Conservation (phyloP, 2,113 vertebrate species). For the Paracanthobrama guichenoti region DNA sequence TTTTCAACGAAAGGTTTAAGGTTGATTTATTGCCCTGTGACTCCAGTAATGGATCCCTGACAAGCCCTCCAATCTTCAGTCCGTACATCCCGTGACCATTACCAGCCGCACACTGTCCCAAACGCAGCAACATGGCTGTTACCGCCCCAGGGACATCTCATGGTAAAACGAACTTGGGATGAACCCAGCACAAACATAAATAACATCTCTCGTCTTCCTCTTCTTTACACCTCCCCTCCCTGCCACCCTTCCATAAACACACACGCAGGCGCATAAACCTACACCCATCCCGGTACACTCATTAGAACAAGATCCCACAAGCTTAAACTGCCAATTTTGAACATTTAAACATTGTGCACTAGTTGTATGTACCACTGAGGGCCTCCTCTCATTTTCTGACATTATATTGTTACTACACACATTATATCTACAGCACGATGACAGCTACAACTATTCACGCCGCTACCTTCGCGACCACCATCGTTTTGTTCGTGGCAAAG, state of each 20-base stretch:
- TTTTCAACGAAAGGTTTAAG: slow-evolving; percentile 62
- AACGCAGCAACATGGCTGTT: slow-evolving; percentile 63
- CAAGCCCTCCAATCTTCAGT: slow-evolving; percentile 47
- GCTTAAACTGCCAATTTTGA: slow-evolving; percentile 18
- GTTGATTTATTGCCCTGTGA: slow-evolving; percentile 69
- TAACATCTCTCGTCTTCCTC: slow-evolving; percentile 75
- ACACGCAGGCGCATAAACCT: slow-evolving; percentile 37
- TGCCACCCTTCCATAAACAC: slow-evolving; percentile 29
- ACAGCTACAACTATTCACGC: slow-evolving; percentile 5
- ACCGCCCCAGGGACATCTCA: slow-evolving; percentile 75
- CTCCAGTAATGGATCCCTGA: slow-evolving; percentile 64
- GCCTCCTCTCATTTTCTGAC: neutral
- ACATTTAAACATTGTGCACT: slow-evolving; percentile 1
- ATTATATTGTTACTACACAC: neutral
- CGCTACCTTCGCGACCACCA: neutral
- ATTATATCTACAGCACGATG: neutral
- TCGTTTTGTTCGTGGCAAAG: slow-evolving; percentile 23
- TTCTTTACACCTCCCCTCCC: slow-evolving; percentile 55
- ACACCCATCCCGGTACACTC: slow-evolving; percentile 34
- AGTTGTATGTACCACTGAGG: slow-evolving; percentile 5
- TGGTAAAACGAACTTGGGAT: slow-evolving; percentile 80
- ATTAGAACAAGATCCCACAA: slow-evolving; percentile 53
- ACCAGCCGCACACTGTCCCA: slow-evolving; percentile 61
- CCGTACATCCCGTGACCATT: slow-evolving; percentile 60
- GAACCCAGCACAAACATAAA: slow-evolving; percentile 80